Evolutionary conservation across 30 jellyfish, hydroid and myxozoan species (phyloP), one percentile per base, ranked within the genome.

Genomic region (Catostylus mosaicus): DNA sequence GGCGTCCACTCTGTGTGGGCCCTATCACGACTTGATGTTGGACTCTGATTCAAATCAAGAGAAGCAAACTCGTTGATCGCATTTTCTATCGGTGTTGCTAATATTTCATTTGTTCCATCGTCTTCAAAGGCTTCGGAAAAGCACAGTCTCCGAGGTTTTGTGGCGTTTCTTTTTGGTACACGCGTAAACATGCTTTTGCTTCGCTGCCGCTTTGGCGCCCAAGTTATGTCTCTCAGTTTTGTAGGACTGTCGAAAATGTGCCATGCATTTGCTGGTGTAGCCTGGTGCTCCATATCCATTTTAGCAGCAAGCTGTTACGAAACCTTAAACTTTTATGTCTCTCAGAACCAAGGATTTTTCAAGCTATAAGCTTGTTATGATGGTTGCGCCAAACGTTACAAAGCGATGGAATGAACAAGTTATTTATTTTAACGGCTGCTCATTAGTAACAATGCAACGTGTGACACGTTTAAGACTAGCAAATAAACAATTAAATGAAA

Each of bases 131-230:
- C 84, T 36, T 73, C 84, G 5, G 91, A 80, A 52, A 80, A 80
- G 56, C 78, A 30, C 67, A 80, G 76, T 9, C 83, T 65, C 20
- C 78, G 51, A 12, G 91, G 91, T 48, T 50, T 68, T 35, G 68
- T 63, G 32, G 1, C 50, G 54, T 24, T 30, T 35, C 52, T 80
- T 12, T 52, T 34, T 14, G 70, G 40, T 16, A 35, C 26, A n/a
- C 84, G 65, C 0, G 73, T 72, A 24, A 79, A 66, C 83, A 66
- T 66, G 67, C 82, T 80, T 56, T 67, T 38, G 70, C 84, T 65
- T 30, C 91, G 32, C n/a, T 22, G 77, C 26, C 91, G 65, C 40
- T 46, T 67, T 61, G 91, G 91, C 32, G 91, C 91, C 91, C 91
- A 80, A 11, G 91, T 80, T 0, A 80, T 52, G 0, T 69, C 69